Percentiles rank a stretch among this genome's conserved stretches.
Evolutionary conservation across 92 coral and sea anemone genomes (phyloP).

Genomic region (Muricea muricata): DNA sequence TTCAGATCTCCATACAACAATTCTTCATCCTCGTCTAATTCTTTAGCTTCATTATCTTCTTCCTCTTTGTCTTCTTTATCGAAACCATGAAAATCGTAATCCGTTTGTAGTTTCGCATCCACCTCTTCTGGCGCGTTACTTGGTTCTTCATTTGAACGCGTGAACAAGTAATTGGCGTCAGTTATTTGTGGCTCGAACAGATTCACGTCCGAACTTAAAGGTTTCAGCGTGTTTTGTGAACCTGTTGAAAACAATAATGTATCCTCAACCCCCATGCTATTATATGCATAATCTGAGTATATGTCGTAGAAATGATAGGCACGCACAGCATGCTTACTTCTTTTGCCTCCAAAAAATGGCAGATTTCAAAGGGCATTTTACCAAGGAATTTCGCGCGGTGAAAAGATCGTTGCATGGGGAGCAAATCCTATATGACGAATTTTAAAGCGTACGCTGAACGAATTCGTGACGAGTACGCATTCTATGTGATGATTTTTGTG

Average conservation of each 20-base stretch:
- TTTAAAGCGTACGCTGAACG: no score
- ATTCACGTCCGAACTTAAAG: neutral
- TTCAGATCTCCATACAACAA: neutral
- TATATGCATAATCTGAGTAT: no score
- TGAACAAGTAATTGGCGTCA: neutral
- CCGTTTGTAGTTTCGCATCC: neutral
- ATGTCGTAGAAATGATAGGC: no score
- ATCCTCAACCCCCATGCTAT: neutral
- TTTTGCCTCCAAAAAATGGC: no score
- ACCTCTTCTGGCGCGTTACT: neutral
- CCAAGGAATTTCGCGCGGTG: no score
- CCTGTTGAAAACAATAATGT: neutral
- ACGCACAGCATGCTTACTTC: no score
- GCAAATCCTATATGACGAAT: no score
- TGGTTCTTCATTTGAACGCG: neutral
- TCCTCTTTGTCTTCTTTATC: neutral
- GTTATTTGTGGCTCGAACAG: neutral
- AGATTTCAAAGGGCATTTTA: no score
- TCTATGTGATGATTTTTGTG: no score
- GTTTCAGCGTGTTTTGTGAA: neutral
- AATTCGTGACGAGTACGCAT: no score
- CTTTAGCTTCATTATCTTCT: constrained; percentile 9
- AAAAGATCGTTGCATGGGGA: no score
- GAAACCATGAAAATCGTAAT: constrained; percentile 15
- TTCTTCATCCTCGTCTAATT: constrained; percentile 18